Percentiles rank a stretch among this genome's conserved stretches.
Conservation (phyloP, 2,797 vertebrate species). For the Lepilemur ruficaudatus region DNA sequence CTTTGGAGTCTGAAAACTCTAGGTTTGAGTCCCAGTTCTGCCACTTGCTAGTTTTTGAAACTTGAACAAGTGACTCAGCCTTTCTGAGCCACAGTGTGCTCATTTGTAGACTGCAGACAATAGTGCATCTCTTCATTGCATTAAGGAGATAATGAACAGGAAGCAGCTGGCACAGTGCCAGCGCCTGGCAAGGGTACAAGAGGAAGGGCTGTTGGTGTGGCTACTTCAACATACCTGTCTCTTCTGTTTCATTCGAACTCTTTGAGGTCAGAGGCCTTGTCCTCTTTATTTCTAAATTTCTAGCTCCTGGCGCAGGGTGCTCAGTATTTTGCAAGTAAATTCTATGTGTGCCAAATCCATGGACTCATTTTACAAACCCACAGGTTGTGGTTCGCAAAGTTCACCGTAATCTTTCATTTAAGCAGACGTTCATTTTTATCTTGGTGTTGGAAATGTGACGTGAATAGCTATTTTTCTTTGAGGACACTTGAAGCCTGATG, state of each 20-base stretch:
- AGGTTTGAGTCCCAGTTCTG: neutral
- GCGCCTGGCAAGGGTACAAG: accelerated
- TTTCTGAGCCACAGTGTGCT: neutral
- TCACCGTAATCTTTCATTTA: neutral
- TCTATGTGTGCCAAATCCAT: neutral
- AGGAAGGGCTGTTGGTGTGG: neutral
- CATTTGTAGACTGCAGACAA: neutral
- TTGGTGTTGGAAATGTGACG: neutral
- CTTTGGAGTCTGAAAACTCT: neutral
- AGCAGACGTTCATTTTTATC: slow-evolving; percentile 7
- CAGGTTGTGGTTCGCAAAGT: neutral
- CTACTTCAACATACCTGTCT: neutral
- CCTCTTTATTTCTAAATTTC: neutral
- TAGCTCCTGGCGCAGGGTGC: neutral
- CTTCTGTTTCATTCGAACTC: neutral
- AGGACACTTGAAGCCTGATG: neutral
- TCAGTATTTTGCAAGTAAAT: neutral
- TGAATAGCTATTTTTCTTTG: neutral
- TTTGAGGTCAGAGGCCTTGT: neutral
- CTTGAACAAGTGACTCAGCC: neutral
- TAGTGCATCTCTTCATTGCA: neutral
- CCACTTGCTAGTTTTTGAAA: neutral
- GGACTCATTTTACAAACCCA: neutral
- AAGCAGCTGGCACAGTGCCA: neutral
- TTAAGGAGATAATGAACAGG: neutral